These are phyloP conservation scores for Smithornis capensis DNA, from an alignment of 2,113 vertebrate species.

Conservation along the genomic window DNA sequence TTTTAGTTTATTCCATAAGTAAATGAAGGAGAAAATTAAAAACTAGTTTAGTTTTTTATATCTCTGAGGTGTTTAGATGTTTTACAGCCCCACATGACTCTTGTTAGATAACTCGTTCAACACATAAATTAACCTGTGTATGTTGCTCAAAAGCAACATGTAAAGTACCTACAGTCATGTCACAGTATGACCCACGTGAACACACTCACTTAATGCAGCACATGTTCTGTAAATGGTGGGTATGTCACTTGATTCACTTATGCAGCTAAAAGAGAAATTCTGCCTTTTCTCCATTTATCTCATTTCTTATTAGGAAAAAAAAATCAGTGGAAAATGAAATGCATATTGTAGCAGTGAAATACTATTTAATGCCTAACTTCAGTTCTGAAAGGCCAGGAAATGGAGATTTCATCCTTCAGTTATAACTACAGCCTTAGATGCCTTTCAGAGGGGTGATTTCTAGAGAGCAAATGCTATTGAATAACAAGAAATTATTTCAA, in stretches of 20 bases:
- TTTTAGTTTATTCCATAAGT: neutral
- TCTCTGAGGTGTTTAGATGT: neutral
- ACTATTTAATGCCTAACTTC: neutral
- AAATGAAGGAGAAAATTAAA: neutral
- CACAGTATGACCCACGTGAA: neutral
- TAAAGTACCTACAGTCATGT: neutral
- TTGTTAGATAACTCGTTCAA: neutral
- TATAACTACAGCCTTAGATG: neutral
- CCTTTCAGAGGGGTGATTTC: neutral
- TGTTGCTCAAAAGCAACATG: neutral
- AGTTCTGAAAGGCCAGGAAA: neutral
- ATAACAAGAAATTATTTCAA: neutral
- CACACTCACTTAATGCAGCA: neutral
- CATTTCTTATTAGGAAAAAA: neutral
- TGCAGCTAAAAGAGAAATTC: neutral
- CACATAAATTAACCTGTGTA: neutral
- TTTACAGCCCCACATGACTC: neutral
- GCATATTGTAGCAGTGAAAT: conserved; percentile 20
- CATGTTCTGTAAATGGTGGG: neutral
- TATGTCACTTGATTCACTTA: neutral
- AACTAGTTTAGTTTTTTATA: neutral
- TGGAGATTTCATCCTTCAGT: neutral
- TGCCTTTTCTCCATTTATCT: neutral
- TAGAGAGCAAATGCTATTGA: neutral
- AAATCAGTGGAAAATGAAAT: neutral